These are phyloP conservation scores for Sarotherodon lohbergeri DNA, from an alignment of 2,113 vertebrate genomes.

Conservation along the genomic window DNA sequence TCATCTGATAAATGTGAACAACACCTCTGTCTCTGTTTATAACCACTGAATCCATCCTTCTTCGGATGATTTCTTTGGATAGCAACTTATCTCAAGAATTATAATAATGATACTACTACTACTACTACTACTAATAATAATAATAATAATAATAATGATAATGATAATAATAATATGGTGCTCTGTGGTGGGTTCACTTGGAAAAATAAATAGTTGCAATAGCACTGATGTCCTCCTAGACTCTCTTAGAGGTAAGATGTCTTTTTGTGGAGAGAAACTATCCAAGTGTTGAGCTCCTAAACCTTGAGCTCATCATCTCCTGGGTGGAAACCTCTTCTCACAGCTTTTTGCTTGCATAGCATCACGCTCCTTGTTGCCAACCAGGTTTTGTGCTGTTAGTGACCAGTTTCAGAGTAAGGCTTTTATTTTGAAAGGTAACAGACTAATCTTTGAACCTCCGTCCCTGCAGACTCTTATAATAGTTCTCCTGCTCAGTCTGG, in stretches of 20 bases:
- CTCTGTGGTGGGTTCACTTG: not conserved
- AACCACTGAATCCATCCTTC: not conserved
- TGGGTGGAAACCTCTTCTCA: not conserved
- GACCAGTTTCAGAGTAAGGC: slow-evolving; percentile 15
- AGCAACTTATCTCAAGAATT: not conserved
- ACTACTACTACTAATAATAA: not conserved
- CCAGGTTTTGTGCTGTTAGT: not conserved
- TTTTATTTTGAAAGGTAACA: slow-evolving; percentile 17
- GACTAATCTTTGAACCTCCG: slow-evolving; percentile 78
- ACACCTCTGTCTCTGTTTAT: not conserved
- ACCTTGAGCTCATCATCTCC: not conserved
- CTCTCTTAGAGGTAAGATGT: not conserved
- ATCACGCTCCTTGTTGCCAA: not conserved
- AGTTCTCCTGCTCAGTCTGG: slow-evolving; percentile 77
- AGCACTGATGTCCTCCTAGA: not conserved
- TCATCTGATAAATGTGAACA: not conserved
- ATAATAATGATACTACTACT: too few relatives aligned
- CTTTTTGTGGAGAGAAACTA: not conserved
- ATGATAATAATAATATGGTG: not conserved
- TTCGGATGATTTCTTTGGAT: not conserved
- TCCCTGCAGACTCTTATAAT: slow-evolving; percentile 82
- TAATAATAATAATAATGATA: not conserved
- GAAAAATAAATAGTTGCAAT: not conserved
- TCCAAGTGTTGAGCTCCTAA: not conserved
- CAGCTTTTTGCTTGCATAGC: not conserved